phyloP scores from a whole-genome alignment of 37 sponge, comb jelly and placozoan genomes.

The Hormiphora californensis region DNA sequence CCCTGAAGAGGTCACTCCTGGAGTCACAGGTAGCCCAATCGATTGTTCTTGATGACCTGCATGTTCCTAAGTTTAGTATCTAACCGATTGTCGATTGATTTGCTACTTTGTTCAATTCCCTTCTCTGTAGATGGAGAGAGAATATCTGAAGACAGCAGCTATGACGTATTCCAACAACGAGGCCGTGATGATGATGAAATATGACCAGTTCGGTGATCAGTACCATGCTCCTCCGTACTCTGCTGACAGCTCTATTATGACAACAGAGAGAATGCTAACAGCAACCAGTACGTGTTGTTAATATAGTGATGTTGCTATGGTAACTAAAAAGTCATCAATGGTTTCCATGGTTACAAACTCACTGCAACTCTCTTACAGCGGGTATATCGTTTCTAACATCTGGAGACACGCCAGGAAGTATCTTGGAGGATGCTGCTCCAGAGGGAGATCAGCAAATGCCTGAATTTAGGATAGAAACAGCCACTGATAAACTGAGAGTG shows the following conservation, averaged over 20 bases:
- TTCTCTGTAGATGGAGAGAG: not conserved
- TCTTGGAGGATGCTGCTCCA: not conserved
- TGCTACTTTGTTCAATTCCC: too few species aligned
- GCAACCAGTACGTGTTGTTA: not conserved
- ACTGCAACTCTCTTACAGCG: not conserved
- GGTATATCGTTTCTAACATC: not conserved
- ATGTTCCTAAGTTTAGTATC: not conserved
- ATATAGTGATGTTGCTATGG: too few species aligned
- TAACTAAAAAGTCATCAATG: too few species aligned
- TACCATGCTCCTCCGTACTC: not conserved
- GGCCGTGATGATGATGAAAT: too few species aligned
- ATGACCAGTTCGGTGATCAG: too few species aligned
- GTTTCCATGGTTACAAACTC: too few species aligned
- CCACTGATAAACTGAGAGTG: constrained; percentile 19
- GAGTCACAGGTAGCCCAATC: not conserved
- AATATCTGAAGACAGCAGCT: not conserved
- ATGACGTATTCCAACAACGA: not conserved
- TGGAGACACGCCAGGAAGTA: not conserved
- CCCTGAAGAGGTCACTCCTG: not conserved
- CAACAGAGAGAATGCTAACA: not conserved
- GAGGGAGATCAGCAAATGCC: constrained; percentile 31
- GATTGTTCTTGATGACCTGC: not conserved
- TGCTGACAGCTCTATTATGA: not conserved
- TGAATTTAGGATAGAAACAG: constrained; percentile 38
- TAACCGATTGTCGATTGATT: too few species aligned